phyloP scores from a whole-genome alignment of 2,113 vertebrate species.

The Capra hircus region DNA sequence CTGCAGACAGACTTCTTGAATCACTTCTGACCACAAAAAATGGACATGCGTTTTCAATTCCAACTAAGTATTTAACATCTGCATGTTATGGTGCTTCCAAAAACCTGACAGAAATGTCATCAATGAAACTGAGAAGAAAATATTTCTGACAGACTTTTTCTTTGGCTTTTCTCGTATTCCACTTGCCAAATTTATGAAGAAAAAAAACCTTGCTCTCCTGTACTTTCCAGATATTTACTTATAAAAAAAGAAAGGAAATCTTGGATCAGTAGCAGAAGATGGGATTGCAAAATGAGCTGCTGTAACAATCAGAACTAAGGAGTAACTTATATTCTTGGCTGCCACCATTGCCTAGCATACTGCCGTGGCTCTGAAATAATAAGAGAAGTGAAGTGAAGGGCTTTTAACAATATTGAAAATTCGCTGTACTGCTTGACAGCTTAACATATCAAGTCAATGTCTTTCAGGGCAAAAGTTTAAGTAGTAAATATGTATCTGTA shows the following conservation, averaged over 20 bases:
- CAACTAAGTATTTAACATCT: slow-evolving; percentile 52
- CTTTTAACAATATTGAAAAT: background rate
- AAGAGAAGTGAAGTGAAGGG: background rate
- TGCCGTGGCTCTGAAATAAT: background rate
- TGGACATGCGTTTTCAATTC: slow-evolving; percentile 57
- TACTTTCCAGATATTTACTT: slow-evolving; percentile 32
- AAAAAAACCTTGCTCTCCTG: slow-evolving; percentile 62
- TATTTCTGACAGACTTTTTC: slow-evolving; percentile 58
- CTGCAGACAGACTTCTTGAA: background rate
- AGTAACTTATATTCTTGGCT: background rate
- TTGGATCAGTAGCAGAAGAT: background rate
- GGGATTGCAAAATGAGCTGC: background rate
- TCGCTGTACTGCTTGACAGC: background rate
- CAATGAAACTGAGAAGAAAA: slow-evolving; percentile 69
- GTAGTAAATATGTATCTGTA: background rate
- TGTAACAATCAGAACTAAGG: background rate
- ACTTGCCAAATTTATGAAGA: slow-evolving; percentile 72
- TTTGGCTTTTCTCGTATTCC: slow-evolving; percentile 50
- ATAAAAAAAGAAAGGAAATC: background rate
- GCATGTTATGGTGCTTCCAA: slow-evolving; percentile 36
- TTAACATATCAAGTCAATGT: background rate
- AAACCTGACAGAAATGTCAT: slow-evolving; percentile 72
- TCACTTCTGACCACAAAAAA: slow-evolving; percentile 40
- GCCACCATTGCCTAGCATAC: too few species aligned
- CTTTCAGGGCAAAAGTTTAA: background rate